Percentiles rank a stretch among this genome's conserved stretches.
Evolutionary conservation across 2,888 invertebrate species (phyloP).

Genomic region (Sceliomorpha sp.): DNA sequence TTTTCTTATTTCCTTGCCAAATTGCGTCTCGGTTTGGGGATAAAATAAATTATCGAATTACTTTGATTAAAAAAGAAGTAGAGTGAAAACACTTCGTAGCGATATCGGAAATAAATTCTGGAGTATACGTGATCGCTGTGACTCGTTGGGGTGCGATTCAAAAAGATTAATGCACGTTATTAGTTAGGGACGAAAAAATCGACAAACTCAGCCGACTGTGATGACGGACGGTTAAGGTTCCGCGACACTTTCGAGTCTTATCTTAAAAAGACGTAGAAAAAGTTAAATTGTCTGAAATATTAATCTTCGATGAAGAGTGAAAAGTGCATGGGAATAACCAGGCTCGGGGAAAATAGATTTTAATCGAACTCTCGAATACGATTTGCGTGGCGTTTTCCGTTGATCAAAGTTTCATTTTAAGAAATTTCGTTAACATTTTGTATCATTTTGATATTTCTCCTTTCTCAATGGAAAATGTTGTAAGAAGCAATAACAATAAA

Average conservation of each 20-base stretch:
- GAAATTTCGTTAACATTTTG: too few relatives aligned
- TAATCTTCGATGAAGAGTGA: background rate
- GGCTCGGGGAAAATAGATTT: background rate
- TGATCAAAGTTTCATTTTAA: too few relatives aligned
- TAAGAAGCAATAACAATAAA: too few relatives aligned
- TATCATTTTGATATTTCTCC: too few relatives aligned
- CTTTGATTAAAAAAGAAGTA: slow-evolving; percentile 67
- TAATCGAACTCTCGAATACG: too few relatives aligned
- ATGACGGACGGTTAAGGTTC: slow-evolving; percentile 29
- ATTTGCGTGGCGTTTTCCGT: too few relatives aligned
- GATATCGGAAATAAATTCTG: slow-evolving; percentile 52
- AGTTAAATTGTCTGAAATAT: slow-evolving; percentile 1
- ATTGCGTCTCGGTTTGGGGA: slow-evolving; percentile 58
- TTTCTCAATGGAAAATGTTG: too few relatives aligned
- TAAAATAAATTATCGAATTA: slow-evolving; percentile 70
- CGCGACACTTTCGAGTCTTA: slow-evolving; percentile 9
- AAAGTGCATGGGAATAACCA: too few relatives aligned
- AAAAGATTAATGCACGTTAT: slow-evolving; percentile 51
- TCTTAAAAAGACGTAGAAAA: slow-evolving; percentile 8
- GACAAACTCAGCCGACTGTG: slow-evolving; percentile 31
- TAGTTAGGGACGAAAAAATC: slow-evolving; percentile 44
- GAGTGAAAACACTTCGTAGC: slow-evolving; percentile 50
- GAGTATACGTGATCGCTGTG: slow-evolving; percentile 43
- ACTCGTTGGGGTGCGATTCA: slow-evolving; percentile 55
- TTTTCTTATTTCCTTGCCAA: slow-evolving; percentile 61